These are phyloP conservation scores for Thunnus albacares DNA, from an alignment of 2,797 vertebrate species.

Conservation along the genomic window DNA sequence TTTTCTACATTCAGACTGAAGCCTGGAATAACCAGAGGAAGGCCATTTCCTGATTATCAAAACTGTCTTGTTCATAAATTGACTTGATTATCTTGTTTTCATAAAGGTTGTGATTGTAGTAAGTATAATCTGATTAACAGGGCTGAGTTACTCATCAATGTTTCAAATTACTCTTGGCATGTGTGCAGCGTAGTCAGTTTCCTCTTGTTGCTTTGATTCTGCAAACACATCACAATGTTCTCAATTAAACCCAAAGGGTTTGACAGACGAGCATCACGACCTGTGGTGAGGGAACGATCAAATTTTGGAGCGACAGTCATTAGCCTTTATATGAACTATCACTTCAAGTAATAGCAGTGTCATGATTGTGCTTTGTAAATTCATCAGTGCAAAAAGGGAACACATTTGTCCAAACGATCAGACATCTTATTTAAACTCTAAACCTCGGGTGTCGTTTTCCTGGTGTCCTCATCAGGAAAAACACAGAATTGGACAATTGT, in stretches of 20 bases:
- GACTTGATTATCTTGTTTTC: conserved; percentile 56
- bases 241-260: background rate
- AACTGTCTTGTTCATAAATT: conserved; percentile 54
- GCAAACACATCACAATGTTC: background rate
- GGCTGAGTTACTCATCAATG: conserved; percentile 39
- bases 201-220: conserved; percentile 24
- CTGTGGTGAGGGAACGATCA: background rate
- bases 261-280: background rate
- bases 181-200: conserved; percentile 12
- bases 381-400: background rate
- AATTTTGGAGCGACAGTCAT: background rate
- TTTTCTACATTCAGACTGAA: background rate
- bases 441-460: background rate
- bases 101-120: conserved; percentile 48
- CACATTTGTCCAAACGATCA: background rate
- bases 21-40: conserved; percentile 15
- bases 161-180: conserved; percentile 38
- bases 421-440: too few species aligned
- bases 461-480: background rate
- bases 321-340: background rate
- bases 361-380: background rate
- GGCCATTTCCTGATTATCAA: conserved; percentile 33
- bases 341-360: background rate
- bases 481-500: background rate
- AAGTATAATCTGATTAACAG: background rate